Base-by-base conservation (phyloP, 37 sponge, comb jelly and placozoan genomes). In the Halisarca cf. caerulea region DNA sequence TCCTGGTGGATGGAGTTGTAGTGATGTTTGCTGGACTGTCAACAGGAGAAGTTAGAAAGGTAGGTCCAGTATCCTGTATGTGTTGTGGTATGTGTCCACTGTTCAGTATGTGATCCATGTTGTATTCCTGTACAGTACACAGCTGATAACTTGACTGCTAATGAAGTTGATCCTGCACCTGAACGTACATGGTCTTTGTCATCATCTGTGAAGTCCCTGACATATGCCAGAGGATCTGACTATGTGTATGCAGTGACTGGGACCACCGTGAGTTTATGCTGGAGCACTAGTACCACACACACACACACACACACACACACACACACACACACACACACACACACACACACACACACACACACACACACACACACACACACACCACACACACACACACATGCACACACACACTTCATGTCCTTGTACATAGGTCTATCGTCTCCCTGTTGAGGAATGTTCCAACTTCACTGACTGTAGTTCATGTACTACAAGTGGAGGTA, bases 381-480 rank as follows among this genome's bases (percentile, higher is more conserved):
- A 11, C 51, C 51, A 47, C 51, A 47, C 51, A 47, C 51, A 47
- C 51, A 47, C 51, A 47, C 51, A 47, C 51, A 47, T 4, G 3
- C 35, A 30, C 33, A 34, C 35, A 4, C n/a, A n/a, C n/a, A 27
- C 35, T 55, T 35, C 38, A 33, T 77, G 44, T 42, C 77, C 47
- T 25, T 83, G 36, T 34, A 17, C 41, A 0, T n/a, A 91, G 89
- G 85, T 91, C 8, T 18, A 79, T 24, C 74, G 55, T 36, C 28
- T 87, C 40, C 84, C 84, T 14, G 23, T 88, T 9, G 92, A 87
- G 59, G 75, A 59, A 64, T 91, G 92, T 59, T 81, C 85, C 37
- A 66, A 51, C 32, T 59, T 45, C 33, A 66, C 78, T 4, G 55
- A 83, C 70, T 91, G 92, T 59, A 37, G 35, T 28, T 37, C 64